Conservation (phyloP, 1,140 invertebrate genomes). For the Carposina sasakii region DNA sequence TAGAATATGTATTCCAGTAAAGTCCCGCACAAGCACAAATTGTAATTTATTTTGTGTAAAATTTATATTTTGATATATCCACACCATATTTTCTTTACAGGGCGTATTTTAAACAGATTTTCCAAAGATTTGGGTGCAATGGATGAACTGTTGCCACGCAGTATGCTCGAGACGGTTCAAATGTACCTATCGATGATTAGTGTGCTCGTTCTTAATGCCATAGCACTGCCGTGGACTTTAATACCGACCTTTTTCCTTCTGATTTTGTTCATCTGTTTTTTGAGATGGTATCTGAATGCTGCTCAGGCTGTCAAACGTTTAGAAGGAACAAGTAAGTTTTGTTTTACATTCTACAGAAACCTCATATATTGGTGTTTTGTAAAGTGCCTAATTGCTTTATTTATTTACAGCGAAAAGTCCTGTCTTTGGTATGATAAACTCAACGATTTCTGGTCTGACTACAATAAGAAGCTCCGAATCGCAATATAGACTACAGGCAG, state of each 20-base stretch:
- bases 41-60: too few relatives aligned
- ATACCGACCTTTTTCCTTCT: conserved; percentile 78
- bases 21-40: too few relatives aligned
- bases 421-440: conserved; percentile 69
- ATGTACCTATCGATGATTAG: conserved; percentile 76
- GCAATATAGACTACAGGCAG: conserved; percentile 75
- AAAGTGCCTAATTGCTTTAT: neutral
- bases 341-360: neutral
- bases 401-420: conserved; percentile 71
- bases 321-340: conserved; percentile 82
- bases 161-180: conserved; percentile 83
- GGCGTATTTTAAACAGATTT: conserved; percentile 73
- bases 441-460: conserved; percentile 63
- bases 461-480: conserved; percentile 62
- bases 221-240: conserved; percentile 82
- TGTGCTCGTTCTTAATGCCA: conserved; percentile 78
- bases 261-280: conserved; percentile 78
- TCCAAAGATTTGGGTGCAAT: conserved; percentile 77
- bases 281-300: conserved; percentile 83
- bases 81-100: conserved; percentile 71
- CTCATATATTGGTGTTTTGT: neutral
- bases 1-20: too few relatives aligned
- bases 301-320: conserved; percentile 87
- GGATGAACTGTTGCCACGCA: conserved; percentile 88
- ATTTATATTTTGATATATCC: too few relatives aligned